Evolutionary conservation across 2,113 vertebrate species (phyloP).

Genomic region (Corvus hawaiiensis): DNA sequence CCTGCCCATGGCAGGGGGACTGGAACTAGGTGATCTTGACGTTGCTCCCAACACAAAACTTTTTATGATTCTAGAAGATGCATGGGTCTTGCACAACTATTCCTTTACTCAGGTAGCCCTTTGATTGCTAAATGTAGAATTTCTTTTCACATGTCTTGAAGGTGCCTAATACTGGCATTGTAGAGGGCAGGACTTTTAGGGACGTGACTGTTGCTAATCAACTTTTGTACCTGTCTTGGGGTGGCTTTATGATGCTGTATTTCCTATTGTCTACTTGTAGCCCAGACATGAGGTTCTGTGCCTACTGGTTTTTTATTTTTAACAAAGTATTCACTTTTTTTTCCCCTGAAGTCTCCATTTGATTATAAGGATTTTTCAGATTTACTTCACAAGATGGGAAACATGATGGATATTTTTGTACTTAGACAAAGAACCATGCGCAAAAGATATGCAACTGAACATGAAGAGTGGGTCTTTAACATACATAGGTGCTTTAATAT

Average conservation of each 20-base stretch:
- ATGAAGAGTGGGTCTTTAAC: not conserved
- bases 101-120: not conserved
- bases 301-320: not conserved
- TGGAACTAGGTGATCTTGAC: not conserved
- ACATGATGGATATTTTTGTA: not conserved
- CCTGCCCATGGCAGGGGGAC: too few relatives aligned
- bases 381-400: not conserved
- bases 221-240: not conserved
- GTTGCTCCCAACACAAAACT: rapidly evolving
- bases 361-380: not conserved
- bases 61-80: not conserved
- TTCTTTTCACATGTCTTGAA: not conserved
- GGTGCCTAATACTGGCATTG: not conserved
- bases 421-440: not conserved
- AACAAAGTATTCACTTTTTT: not conserved
- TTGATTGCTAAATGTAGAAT: not conserved
- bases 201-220: not conserved
- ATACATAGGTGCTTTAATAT: not conserved
- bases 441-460: not conserved
- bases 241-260: too few relatives aligned
- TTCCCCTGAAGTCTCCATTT: not conserved
- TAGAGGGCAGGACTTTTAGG: not conserved
- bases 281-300: too few relatives aligned
- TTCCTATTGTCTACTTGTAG: too few relatives aligned
- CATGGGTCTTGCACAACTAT: not conserved